Base-by-base conservation (phyloP, 2,888 invertebrate species). In the Steinernema carpocapsae region DNA sequence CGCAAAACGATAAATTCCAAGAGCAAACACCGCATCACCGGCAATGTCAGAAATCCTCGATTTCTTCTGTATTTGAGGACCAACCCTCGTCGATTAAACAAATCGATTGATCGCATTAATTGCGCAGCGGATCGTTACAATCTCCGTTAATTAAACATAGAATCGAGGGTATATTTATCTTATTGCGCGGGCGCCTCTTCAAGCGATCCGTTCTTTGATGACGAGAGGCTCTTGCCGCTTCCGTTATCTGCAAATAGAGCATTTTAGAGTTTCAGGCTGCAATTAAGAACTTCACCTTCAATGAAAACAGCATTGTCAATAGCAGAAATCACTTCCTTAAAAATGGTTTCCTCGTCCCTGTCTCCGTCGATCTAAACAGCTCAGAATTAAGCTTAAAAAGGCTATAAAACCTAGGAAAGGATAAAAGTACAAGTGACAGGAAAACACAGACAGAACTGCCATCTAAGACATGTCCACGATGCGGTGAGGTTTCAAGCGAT, bases 301-400 rank as follows among this genome's bases (percentile, higher is more conserved):
- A 86, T 84, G 75, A 85, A 84, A 6, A 87, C 74, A 0, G 83
- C 70, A 12, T 76, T 78, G 64, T 87, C 86, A 26, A 87, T 82
- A 1, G 80, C 79, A 48, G 81, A 78, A 22, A 77, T 75, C 3
- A 87, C 81, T n/a, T 86, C 84, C 22, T 80, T 79, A 77, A 86
- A 87, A 4, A 85, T 81, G 17, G 80, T 78, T n/a, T 86, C 86
- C 10, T 80, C 78, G 26, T 84, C 84, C 0, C 76, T 76, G 72
- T 87, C 87, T 12, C 87, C 86, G 64, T 87, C 86, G 19, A 85
- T 79, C 86, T 86, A 48, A 46, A 72, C 52, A 52, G 59, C 24
- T 70, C 32, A 51, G 46, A 3, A 7, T 14, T 48, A 70, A 37
- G 37, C 37, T 42, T 37, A 24, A 48, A 71, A 71, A 7, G 42